phyloP scores from a whole-genome alignment of 1,140 invertebrate genomes.

The Charaxes varanes region DNA sequence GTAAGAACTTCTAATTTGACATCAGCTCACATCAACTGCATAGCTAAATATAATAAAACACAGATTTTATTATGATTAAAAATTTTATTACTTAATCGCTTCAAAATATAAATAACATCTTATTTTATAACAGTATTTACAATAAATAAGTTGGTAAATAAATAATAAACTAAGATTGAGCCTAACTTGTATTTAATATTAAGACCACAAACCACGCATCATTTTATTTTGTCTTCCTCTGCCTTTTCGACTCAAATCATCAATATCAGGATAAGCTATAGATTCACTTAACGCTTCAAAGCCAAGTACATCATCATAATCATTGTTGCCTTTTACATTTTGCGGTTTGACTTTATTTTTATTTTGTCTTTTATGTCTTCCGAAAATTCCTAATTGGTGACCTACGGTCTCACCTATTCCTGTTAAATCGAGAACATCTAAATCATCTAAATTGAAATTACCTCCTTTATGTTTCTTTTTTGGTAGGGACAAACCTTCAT shows the following conservation, averaged over 20 bases:
- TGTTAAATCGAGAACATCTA: constrained; percentile 58
- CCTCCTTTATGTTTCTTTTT: constrained; percentile 47
- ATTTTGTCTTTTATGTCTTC: constrained; percentile 50
- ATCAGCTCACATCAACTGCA: too few relatives aligned
- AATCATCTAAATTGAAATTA: constrained; percentile 48
- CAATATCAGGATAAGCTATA: constrained; percentile 37
- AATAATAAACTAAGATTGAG: constrained; percentile 38
- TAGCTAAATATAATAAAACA: too few relatives aligned
- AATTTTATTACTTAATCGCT: constrained; percentile 9
- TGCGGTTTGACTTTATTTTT: constrained; percentile 41
- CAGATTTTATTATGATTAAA: background rate
- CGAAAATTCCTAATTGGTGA: constrained; percentile 60
- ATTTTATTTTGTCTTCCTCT: constrained; percentile 72
- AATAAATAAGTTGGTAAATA: constrained; percentile 60
- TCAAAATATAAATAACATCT: constrained; percentile 30
- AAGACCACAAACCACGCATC: constrained; percentile 61
- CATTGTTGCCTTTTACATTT: constrained; percentile 34
- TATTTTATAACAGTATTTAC: constrained; percentile 55
- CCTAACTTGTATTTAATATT: constrained; percentile 30
- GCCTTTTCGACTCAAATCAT: constrained; percentile 47
- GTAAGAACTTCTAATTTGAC: too few relatives aligned
- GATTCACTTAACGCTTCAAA: constrained; percentile 39
- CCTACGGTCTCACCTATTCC: constrained; percentile 63
- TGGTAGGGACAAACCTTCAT: constrained; percentile 35
- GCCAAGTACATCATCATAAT: constrained; percentile 48